phyloP scores from a whole-genome alignment of 2,888 invertebrate genomes.

The Drosophila buzzatii region DNA sequence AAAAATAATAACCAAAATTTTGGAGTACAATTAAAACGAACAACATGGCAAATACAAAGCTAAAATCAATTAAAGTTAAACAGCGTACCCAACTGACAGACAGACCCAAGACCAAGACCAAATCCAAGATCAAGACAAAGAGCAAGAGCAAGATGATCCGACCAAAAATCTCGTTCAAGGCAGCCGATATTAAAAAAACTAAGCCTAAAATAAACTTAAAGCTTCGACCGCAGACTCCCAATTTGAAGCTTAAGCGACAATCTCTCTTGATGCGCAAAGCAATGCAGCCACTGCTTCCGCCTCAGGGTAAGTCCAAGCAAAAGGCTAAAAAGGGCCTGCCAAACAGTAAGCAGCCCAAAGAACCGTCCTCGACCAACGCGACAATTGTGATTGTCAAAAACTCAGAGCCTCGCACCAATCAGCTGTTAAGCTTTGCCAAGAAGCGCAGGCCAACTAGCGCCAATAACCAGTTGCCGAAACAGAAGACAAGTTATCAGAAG shows the following conservation, averaged over 20 bases:
- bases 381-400: neutral
- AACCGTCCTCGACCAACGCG: neutral
- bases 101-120: neutral
- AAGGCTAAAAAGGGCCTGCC: neutral
- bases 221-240: neutral
- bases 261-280: conserved; percentile 29
- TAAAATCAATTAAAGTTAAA: conserved; percentile 8
- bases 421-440: neutral
- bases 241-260: conserved; percentile 3
- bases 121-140: neutral
- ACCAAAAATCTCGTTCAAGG: neutral
- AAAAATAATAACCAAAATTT: conserved; percentile 32
- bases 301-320: conserved; percentile 1
- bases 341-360: neutral
- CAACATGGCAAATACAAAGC: conserved; percentile 35
- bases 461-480: neutral
- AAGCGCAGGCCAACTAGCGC: neutral
- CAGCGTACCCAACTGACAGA: neutral
- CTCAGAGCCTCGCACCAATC: conserved; percentile 2
- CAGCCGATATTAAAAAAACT: neutral
- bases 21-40: conserved; percentile 15
- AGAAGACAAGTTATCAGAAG: neutral
- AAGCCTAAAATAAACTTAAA: neutral
- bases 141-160: neutral
- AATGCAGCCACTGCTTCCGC: conserved; percentile 19